Percentiles rank a stretch among this genome's conserved stretches.
Conservation (phyloP, 2,113 vertebrate species). For the Picathartes gymnocephalus region DNA sequence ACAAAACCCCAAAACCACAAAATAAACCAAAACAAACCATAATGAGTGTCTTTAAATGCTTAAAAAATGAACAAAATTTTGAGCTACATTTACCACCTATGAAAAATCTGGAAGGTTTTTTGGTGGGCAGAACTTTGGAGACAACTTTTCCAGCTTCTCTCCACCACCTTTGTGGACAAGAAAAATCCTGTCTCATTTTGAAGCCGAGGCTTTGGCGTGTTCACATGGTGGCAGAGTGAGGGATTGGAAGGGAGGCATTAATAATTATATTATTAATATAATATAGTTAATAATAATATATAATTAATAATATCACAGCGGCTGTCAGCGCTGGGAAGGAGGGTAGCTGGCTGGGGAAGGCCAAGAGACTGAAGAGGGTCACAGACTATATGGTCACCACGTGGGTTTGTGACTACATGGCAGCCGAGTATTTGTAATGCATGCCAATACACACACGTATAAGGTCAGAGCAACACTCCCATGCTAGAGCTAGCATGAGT, state of each 20-base stretch:
- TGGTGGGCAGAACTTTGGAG: not conserved
- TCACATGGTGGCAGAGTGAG: rapidly evolving
- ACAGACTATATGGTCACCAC: not conserved
- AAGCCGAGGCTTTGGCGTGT: not conserved
- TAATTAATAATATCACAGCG: too few species aligned
- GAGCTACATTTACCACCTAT: not conserved
- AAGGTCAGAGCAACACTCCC: not conserved
- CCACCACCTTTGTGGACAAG: not conserved
- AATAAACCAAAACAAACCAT: not conserved
- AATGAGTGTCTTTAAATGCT: not conserved
- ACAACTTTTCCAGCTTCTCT: not conserved
- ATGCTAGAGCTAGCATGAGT: not conserved
- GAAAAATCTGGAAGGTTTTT: not conserved
- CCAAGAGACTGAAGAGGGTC: not conserved
- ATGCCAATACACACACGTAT: too few species aligned
- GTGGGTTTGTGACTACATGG: not conserved
- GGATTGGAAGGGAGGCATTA: not conserved
- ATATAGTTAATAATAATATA: too few species aligned
- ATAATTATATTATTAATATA: too few species aligned
- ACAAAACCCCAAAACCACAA: not conserved
- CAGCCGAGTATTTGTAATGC: not conserved
- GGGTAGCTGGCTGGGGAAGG: not conserved
- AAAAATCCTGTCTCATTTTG: not conserved
- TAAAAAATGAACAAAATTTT: not conserved
- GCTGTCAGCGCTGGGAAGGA: not conserved